phyloP scores from a whole-genome alignment of 2,113 vertebrate genomes.

The Cephalopterus ornatus region DNA sequence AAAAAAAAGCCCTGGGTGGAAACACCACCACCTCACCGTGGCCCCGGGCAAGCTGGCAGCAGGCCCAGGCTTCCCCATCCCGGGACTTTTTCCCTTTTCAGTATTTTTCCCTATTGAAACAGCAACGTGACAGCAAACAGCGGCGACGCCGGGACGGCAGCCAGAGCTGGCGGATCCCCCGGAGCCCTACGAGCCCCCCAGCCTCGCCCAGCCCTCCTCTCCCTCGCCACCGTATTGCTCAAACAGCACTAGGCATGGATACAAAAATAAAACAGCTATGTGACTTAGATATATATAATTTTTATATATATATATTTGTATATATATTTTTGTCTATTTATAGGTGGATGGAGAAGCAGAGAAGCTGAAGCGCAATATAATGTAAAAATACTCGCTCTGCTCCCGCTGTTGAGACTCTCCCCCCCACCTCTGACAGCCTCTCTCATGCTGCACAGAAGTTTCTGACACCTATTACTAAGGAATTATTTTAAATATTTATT shows the following conservation, averaged over 20 bases:
- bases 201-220: slow-evolving; percentile 21
- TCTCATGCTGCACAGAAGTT: slow-evolving; percentile 48
- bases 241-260: slow-evolving; percentile 71
- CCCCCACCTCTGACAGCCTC: slow-evolving; percentile 59
- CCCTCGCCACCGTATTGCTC: slow-evolving; percentile 48
- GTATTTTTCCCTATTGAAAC: not conserved
- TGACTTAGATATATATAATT: slow-evolving; percentile 73
- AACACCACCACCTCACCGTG: rapidly evolving
- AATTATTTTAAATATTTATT: slow-evolving; percentile 64
- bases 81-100: not conserved
- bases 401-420: slow-evolving; percentile 4
- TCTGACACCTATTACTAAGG: slow-evolving; percentile 56
- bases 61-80: not conserved
- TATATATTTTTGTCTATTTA: slow-evolving; percentile 68
- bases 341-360: slow-evolving; percentile 52
- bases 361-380: slow-evolving; percentile 46
- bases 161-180: rapidly evolving
- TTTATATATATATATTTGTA: slow-evolving; percentile 61
- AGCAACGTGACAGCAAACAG: not conserved
- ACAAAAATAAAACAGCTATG: slow-evolving; percentile 79
- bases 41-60: not conserved
- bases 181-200: not conserved
- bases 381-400: slow-evolving; percentile 44
- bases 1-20: not conserved
- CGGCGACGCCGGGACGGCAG: not conserved